Evolutionary conservation across 2,113 vertebrate genomes (phyloP), one percentile per base, ranked within the genome.

Genomic region (Patagioenas fasciata): DNA sequence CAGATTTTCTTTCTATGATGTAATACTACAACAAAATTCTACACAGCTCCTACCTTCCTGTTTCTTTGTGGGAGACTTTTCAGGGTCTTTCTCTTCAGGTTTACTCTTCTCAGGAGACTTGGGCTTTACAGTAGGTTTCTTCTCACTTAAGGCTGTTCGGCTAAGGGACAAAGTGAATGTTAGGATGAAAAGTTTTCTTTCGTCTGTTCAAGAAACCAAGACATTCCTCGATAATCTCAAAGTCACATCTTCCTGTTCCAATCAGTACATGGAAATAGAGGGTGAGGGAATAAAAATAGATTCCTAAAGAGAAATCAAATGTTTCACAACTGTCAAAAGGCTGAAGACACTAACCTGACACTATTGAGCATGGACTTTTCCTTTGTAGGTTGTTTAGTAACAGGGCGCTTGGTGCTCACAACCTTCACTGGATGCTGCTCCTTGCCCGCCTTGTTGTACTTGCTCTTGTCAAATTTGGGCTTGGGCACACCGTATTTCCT

Each of bases 361-460:
- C 98, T 99, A 97, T 98, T 99, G 83, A 99, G 98, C 93, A 99
- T 98, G 1, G 99, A 98, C 87, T 99, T 99, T 88, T 99, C 99
- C 97, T 99, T 99, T 47, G 98, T 92, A 2, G 99, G 98, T 1
- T 99, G 99, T 93, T 99, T 99, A 57, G 98, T 99, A 91, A 99
- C 98, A 1, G 99, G 98, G 83, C 99, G 98, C 95, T 99, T 99
- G 92, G 99, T 99, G 98, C 99, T 99, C 92, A 99, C 99, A 48
- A 99, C 99, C 95, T 99, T 99, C 83, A 99, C 98, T 0, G 99
- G 99, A 94, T 99, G 99, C 96, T 99, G 99, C 71, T 99, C 99
- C 95, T 99, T 99, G 89, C 99, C 99, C 0, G 98, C 98, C 83
- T 99, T 99, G 98, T 98, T 99, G 97, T 99, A 99, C 94, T 99